Percentiles rank a stretch among this genome's conserved stretches.
These are phyloP conservation scores for Trogon surrucura DNA, from an alignment of 2,113 vertebrate genomes.

Conservation along the genomic window DNA sequence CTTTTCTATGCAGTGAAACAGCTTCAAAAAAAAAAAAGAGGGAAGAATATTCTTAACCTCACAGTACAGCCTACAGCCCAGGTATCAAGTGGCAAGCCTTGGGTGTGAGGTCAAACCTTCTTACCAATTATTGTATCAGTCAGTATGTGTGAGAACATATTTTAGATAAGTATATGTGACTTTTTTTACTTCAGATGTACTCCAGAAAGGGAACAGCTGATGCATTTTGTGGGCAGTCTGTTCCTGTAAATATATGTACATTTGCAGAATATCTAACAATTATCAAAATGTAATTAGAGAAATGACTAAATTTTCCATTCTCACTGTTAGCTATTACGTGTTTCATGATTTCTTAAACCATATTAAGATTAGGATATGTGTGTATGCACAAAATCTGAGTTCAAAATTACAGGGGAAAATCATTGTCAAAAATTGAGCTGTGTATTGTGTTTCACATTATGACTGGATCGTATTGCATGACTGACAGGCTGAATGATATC, in stretches of 20 bases:
- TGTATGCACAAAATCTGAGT: background rate
- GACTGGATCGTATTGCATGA: background rate
- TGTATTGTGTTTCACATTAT: background rate
- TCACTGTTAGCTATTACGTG: background rate
- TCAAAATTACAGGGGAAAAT: background rate
- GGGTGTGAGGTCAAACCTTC: background rate
- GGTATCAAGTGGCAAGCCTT: background rate
- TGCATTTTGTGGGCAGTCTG: background rate
- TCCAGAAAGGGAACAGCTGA: background rate
- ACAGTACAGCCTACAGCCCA: background rate
- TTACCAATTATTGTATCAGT: background rate
- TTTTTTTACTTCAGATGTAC: background rate
- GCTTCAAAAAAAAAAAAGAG: background rate
- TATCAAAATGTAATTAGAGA: background rate
- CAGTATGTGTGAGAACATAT: background rate
- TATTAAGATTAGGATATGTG: background rate
- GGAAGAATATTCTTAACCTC: background rate
- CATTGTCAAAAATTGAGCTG: background rate
- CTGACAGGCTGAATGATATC: background rate
- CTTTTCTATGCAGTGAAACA: background rate
- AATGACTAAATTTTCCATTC: background rate
- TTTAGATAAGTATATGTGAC: background rate
- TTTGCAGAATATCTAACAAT: background rate
- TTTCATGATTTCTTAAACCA: background rate
- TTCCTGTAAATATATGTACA: background rate